Evolutionary conservation across 1,140 invertebrate species (phyloP).

Genomic region (Caenorhabditis briggsae): DNA sequence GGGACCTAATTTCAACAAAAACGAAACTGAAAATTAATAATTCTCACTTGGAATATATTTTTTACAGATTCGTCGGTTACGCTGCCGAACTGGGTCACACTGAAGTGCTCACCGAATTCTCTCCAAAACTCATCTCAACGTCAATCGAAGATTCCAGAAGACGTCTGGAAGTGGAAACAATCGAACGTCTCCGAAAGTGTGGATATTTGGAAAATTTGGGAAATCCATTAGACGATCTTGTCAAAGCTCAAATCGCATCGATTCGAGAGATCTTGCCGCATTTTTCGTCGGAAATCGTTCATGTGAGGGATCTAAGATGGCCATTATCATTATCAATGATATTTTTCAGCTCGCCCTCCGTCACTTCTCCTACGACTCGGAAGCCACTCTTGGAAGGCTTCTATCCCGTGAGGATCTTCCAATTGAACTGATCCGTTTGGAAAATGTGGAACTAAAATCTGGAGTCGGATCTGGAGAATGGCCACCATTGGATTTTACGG

Average conservation of each 20-base stretch:
- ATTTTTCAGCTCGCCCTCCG: slow-evolving; percentile 28
- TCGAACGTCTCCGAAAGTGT: slow-evolving; percentile 3
- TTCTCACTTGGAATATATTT: background rate
- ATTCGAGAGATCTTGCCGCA: slow-evolving; percentile 28
- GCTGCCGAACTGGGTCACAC: slow-evolving; percentile 19
- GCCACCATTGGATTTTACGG: slow-evolving; percentile 25
- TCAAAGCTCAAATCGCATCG: slow-evolving; percentile 1
- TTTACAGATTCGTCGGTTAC: slow-evolving; percentile 29
- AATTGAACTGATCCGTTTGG: slow-evolving; percentile 14
- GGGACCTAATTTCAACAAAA: too few relatives aligned
- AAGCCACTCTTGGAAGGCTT: background rate
- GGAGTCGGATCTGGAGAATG: slow-evolving; percentile 27
- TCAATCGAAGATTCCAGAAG: slow-evolving; percentile 23
- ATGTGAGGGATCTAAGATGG: background rate
- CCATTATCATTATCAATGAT: background rate
- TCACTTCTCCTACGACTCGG: slow-evolving; percentile 38
- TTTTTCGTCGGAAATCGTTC: slow-evolving; percentile 16
- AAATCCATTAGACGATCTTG: background rate
- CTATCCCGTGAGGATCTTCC: slow-evolving; percentile 32
- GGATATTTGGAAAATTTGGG: slow-evolving; percentile 28
- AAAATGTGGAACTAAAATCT: background rate
- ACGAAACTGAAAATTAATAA: too few relatives aligned
- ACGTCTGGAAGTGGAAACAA: slow-evolving; percentile 19
- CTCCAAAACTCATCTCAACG: background rate
- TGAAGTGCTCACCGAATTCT: background rate